These are phyloP conservation scores for Octodon degus DNA, from an alignment of 2,113 vertebrate species.

Conservation along the genomic window DNA sequence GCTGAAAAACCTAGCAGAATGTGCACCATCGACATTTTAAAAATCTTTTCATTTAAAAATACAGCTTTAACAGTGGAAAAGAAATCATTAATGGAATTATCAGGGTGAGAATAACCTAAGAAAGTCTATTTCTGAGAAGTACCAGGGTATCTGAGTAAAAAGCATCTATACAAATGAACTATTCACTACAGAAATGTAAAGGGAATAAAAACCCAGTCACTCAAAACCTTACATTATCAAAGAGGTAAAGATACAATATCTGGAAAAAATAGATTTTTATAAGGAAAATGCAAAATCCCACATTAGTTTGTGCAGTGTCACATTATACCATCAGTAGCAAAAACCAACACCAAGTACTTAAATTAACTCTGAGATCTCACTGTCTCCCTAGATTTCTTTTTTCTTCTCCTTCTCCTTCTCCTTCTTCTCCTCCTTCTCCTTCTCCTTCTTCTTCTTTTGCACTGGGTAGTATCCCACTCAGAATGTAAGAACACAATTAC, in stretches of 20 bases:
- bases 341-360: slow-evolving; percentile 16
- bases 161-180: slow-evolving; percentile 16
- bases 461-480: background rate
- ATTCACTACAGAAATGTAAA: slow-evolving; percentile 37
- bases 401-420: too few species aligned
- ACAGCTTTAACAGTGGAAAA: background rate
- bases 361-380: slow-evolving; percentile 43
- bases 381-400: background rate
- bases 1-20: slow-evolving; percentile 14
- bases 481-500: slow-evolving; percentile 32
- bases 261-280: slow-evolving; percentile 41
- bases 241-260: slow-evolving; percentile 15
- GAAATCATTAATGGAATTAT: background rate
- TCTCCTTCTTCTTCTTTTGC: background rate
- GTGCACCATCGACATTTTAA: background rate
- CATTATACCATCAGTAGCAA: background rate
- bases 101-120: background rate
- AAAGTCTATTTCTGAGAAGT: slow-evolving; percentile 25
- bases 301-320: background rate
- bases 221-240: slow-evolving; percentile 30
- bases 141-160: background rate
- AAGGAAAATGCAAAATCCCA: slow-evolving; percentile 53
- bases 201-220: slow-evolving; percentile 11
- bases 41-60: background rate
- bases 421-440: too few species aligned